These are phyloP conservation scores for Aricia agestis DNA, from an alignment of 1,140 invertebrate species.

Conservation along the genomic window DNA sequence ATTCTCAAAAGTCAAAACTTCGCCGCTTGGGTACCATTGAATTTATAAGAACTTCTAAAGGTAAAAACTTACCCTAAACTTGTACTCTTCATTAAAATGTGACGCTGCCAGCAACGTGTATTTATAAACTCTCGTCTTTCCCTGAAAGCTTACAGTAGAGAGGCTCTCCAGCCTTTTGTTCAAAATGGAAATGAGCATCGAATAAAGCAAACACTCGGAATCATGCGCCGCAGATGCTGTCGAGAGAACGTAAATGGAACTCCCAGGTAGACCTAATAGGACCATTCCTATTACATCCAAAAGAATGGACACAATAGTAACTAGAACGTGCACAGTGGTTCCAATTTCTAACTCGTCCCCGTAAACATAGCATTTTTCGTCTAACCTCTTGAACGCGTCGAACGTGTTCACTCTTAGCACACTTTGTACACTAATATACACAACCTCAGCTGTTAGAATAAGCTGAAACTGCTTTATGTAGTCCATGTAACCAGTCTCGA, in stretches of 20 bases:
- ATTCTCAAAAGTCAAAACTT: too few relatives aligned
- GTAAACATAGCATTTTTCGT: conserved; percentile 36
- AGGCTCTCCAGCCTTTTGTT: conserved; percentile 38
- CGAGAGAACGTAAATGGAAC: conserved; percentile 29
- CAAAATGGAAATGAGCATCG: conserved; percentile 36
- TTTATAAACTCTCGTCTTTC: conserved; percentile 38
- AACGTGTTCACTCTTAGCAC: conserved; percentile 24
- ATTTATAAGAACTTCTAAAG: background rate
- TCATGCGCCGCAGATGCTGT: conserved; percentile 42
- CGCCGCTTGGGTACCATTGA: too few relatives aligned
- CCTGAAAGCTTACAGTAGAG: conserved; percentile 19
- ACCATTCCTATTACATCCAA: conserved; percentile 34
- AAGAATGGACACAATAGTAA: conserved; percentile 29
- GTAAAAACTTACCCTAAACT: conserved; percentile 33
- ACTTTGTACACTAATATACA: conserved; percentile 23
- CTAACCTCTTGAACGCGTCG: conserved; percentile 31
- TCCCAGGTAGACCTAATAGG: conserved; percentile 22
- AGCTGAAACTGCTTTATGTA: conserved; percentile 26
- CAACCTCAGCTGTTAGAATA: conserved; percentile 29
- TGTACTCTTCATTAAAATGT: conserved; percentile 42
- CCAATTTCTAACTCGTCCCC: background rate
- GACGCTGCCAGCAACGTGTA: conserved; percentile 37
- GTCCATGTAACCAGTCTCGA: conserved; percentile 7
- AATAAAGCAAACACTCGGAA: conserved; percentile 40
- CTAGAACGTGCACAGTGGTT: conserved; percentile 18